phyloP scores from a whole-genome alignment of 2,113 vertebrate species.

The Columbina picui region DNA sequence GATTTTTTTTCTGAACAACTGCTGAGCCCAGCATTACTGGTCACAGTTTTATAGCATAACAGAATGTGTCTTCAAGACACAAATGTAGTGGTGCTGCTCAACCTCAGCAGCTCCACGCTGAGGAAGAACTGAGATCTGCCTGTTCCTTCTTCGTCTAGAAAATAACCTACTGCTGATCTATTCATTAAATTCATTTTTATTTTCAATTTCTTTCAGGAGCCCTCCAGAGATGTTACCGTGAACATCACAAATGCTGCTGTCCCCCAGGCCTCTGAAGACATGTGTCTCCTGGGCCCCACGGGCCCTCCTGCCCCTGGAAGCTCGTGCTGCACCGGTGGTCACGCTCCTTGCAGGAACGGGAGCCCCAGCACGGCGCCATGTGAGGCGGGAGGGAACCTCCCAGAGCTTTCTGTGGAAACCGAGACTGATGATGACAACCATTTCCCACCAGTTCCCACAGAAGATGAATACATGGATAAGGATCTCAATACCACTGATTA shows the following conservation, averaged over 20 bases:
- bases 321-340: neutral
- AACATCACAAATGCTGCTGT: neutral
- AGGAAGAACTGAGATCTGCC: neutral
- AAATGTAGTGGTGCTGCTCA: neutral
- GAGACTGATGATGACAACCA: slow-evolving; percentile 10
- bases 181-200: neutral
- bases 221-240: neutral
- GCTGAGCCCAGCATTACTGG: neutral
- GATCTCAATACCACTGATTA: neutral
- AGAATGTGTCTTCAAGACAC: neutral
- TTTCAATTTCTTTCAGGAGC: slow-evolving; percentile 47
- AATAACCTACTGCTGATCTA: neutral
- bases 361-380: neutral
- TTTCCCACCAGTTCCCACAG: slow-evolving; percentile 67
- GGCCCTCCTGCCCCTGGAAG: slow-evolving; percentile 35
- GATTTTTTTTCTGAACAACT: neutral
- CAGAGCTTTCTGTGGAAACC: neutral
- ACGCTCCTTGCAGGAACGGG: neutral
- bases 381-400: neutral
- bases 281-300: slow-evolving; percentile 42
- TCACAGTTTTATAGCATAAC: neutral
- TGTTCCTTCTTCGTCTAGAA: neutral
- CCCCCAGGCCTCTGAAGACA: neutral
- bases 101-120: neutral
- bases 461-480: slow-evolving; percentile 78